Base-by-base conservation (phyloP, 1,140 invertebrate genomes). In the Bombus terrestris region DNA sequence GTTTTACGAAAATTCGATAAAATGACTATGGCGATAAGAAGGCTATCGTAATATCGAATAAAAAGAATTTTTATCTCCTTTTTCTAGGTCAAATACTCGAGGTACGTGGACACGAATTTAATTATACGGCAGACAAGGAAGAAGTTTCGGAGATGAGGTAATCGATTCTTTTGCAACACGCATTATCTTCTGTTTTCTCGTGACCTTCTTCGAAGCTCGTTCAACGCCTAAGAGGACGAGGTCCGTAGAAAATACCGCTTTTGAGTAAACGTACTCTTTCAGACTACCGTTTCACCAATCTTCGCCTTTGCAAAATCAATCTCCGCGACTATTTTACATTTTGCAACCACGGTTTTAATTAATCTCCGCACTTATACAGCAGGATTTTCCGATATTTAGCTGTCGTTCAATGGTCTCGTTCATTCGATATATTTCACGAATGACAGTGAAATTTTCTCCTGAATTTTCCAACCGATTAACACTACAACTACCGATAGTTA, bases 161-260 rank as follows among this genome's bases (percentile, higher is more conserved):
- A 76, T 76, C 47, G 74, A 57, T 35, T 53, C 73, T 75, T 75
- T 35, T 37, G 43, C 74, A 25, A 76, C 74, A 43, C 39, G 28
- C 74, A 28, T 57, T 59, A 76, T 76, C 74, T 76, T 57, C 35
- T 37, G 39, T 72, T 72, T 72, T 28, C 69, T 43, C 28, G 25
- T 1, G 28, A 28, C 5, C 13, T 41, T n/a, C 69, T n/a, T 28
- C 37, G 69, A 6, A 13, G 39, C 69, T 72, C 5, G 37, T 15
- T 25, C 15, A 1, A 53, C 43, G 18, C 1, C 3, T 15, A 35
- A 28, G 8, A 25, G 9, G 0, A 68, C 3, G 3, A 68, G 1
- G 3, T 37, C 35, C 12, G 25, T 68, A 22, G 66, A 37, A 35
- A 10, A 68, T 3, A 4, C 35, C 66, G 18, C 8, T 68, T 25